Evolutionary conservation across 1,140 invertebrate species (phyloP), one percentile per base, ranked within the genome.

Genomic region (Drosophila simulans): DNA sequence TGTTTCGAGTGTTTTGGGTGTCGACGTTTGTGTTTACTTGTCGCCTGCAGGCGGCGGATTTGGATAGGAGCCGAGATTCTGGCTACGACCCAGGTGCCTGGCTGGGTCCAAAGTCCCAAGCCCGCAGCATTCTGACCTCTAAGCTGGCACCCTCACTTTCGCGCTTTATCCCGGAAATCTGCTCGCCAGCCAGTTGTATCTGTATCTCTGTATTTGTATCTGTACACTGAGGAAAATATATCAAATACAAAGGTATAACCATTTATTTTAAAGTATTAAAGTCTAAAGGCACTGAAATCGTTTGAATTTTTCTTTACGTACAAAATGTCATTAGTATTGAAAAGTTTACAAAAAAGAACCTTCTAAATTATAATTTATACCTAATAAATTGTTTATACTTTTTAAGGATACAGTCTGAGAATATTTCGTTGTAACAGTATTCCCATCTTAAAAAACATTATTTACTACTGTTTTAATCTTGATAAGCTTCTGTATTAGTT

Each of bases 21-120:
- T 75, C 42, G 52, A 22, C 54, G 57, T 55, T 73, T 73, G 69
- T 74, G 71, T 74, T 75, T 75, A 74, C 70, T 65, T 70, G 45
- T 64, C 57, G 70, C 70, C 59, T 75, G 59, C 70, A 64, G 71
- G 52, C 62, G 51, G 59, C 53, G 72, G 52, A 75, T 75, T 65
- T 56, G 64, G 64, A 49, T 48, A 25, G 51, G 4, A 48, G 40
- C 31, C 1, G 43, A 25, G 15, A 37, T 34, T 20, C 46, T 57
- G 46, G 42, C 66, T 66, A 31, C 31, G 65, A 52, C n/a, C 40
- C 64, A 70, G 66, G 51, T 70, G 66, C 34, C 49, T 31, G 25
- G 17, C 15, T 35, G 11, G 17, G 31, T 35, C 58, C 35, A 40
- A 42, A 63, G 59, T 17, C 54, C 40, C 40, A 10, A 56, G 66